Evolutionary conservation across 2,113 vertebrate genomes (phyloP).

Genomic region (Rattus norvegicus): GRCr8 NC_086039.1:75059001-75059500

Average conservation of each 20-base stretch:
- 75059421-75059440: not conserved
- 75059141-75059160: not conserved
- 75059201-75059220: not conserved
- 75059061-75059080: not conserved
- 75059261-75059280: not conserved
- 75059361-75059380: not conserved
- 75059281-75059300: not conserved
- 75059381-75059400: not conserved
- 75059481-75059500: not conserved
- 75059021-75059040: not conserved
- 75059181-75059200: not conserved
- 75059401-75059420: not conserved
- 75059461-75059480: too few species aligned
- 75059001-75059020: not conserved
- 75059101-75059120: not conserved
- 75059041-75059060: not conserved
- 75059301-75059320: not conserved
- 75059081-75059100: not conserved
- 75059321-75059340: not conserved
- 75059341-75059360: not conserved
- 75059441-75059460: not conserved
- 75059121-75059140: not conserved
- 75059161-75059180: not conserved
- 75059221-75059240: not conserved
- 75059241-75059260: not conserved